phyloP scores from a whole-genome alignment of 2,797 vertebrate species.

The Tachyglossus aculeatus region DNA sequence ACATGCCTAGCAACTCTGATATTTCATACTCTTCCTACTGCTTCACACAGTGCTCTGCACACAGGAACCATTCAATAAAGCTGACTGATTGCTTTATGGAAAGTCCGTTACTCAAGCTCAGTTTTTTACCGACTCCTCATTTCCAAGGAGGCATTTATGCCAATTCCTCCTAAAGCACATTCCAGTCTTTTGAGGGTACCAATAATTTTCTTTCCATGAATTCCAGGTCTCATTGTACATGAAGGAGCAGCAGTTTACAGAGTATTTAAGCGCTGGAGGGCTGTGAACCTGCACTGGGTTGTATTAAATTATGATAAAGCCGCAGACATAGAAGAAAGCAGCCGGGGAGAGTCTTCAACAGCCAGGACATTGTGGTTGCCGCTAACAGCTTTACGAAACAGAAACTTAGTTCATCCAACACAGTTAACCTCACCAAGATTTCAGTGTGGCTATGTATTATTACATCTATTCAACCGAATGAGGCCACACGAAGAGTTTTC shows the following conservation, averaged over 20 bases:
- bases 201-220: constrained; percentile 14
- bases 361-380: constrained; percentile 84
- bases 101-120: too few relatives aligned
- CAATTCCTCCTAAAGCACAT: background rate
- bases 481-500: constrained; percentile 75
- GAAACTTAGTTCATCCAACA: constrained; percentile 80
- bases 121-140: too few relatives aligned
- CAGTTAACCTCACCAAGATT: constrained; percentile 80
- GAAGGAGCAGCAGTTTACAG: constrained; percentile 92
- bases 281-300: constrained; percentile 93
- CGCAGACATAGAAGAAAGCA: constrained; percentile 87
- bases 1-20: too few relatives aligned
- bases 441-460: constrained; percentile 81
- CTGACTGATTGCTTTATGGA: too few relatives aligned
- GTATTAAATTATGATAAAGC: constrained; percentile 92
- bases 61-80: too few relatives aligned
- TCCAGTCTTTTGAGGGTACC: background rate
- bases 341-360: constrained; percentile 76
- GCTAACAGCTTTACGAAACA: constrained; percentile 77
- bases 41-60: too few relatives aligned
- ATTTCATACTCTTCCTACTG: too few relatives aligned
- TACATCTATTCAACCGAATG: constrained; percentile 80
- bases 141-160: background rate
- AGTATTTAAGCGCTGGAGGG: constrained; percentile 92
- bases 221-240: constrained; percentile 88